phyloP scores from a whole-genome alignment of 2,797 vertebrate species.

The Tapera naevia region DNA sequence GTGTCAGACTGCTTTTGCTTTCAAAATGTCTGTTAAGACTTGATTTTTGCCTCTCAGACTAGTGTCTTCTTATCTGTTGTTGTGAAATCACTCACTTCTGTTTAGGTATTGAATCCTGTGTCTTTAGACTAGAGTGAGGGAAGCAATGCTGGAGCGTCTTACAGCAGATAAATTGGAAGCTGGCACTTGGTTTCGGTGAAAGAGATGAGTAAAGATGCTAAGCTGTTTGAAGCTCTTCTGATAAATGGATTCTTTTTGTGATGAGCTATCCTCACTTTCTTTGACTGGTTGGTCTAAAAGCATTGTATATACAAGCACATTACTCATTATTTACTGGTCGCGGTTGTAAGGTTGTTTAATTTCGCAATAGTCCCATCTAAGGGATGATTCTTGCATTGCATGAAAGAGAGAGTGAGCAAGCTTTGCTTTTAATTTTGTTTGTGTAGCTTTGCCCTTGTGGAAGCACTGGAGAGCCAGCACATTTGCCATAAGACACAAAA shows the following conservation, averaged over 20 bases:
- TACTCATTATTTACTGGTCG: constrained; percentile 24
- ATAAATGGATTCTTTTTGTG: constrained; percentile 59
- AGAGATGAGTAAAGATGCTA: constrained; percentile 63
- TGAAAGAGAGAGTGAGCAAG: background rate
- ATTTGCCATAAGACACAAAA: background rate
- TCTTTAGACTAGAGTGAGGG: background rate
- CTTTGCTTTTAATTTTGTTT: background rate
- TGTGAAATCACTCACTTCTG: background rate
- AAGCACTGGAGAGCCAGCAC: background rate
- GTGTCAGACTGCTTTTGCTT: background rate
- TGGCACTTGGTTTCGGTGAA: constrained; percentile 56
- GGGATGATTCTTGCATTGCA: constrained; percentile 58
- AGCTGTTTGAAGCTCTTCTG: constrained; percentile 62
- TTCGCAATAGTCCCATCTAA: constrained; percentile 78
- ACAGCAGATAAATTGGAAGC: constrained; percentile 45
- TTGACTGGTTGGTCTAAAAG: constrained; percentile 37
- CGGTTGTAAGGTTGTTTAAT: constrained; percentile 53
- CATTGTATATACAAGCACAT: constrained; percentile 26
- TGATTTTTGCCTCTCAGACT: background rate
- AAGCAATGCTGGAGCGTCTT: background rate
- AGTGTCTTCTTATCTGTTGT: background rate
- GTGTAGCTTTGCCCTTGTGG: background rate
- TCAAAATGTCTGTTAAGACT: background rate
- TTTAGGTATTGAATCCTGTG: background rate
- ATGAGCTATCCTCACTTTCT: constrained; percentile 46